A percentile compares a stretch with the other conserved stretches of the same genome.
Conservation (phyloP, 2,888 invertebrate species). For the Aporophyla lueneburgensis region DNA sequence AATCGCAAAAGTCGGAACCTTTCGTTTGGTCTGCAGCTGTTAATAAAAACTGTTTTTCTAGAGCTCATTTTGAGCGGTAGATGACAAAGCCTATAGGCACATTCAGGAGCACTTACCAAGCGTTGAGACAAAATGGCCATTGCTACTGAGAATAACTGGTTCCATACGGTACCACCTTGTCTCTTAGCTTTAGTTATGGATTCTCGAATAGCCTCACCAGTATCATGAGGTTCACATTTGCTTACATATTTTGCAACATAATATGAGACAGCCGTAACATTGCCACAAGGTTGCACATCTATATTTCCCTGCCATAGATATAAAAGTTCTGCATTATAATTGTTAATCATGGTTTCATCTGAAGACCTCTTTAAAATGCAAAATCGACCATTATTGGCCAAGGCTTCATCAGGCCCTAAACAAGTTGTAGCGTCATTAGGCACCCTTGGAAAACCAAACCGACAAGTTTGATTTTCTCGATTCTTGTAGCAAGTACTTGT, state of each 20-base stretch:
- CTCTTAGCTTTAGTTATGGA: too few relatives aligned
- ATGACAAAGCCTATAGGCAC: conserved; percentile 1
- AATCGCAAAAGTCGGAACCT: too few relatives aligned
- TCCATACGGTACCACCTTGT: conserved; percentile 6
- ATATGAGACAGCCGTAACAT: conserved; percentile 4
- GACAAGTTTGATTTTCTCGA: not conserved
- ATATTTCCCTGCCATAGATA: conserved; percentile 1
- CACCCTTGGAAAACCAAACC: not conserved
- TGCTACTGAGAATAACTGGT: conserved; percentile 4
- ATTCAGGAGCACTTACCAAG: conserved; percentile 3
- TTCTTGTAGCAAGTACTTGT: conserved; percentile 1
- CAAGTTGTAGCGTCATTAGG: conserved; percentile 4
- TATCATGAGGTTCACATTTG: too few relatives aligned
- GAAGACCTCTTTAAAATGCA: not conserved
- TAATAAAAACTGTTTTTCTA: too few relatives aligned
- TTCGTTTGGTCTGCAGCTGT: too few relatives aligned
- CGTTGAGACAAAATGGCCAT: conserved; percentile 8
- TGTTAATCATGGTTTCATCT: conserved; percentile 4
- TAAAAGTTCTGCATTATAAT: conserved; percentile 12
- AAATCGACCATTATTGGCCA: not conserved
- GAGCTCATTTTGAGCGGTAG: not conserved
- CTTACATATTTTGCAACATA: conserved; percentile 8
- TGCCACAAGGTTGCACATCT: conserved; percentile 3
- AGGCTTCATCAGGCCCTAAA: conserved; percentile 3
- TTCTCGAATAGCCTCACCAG: too few relatives aligned